Evolutionary conservation across 2,888 invertebrate genomes (phyloP).

Genomic region (Synergus gifuensis): DNA sequence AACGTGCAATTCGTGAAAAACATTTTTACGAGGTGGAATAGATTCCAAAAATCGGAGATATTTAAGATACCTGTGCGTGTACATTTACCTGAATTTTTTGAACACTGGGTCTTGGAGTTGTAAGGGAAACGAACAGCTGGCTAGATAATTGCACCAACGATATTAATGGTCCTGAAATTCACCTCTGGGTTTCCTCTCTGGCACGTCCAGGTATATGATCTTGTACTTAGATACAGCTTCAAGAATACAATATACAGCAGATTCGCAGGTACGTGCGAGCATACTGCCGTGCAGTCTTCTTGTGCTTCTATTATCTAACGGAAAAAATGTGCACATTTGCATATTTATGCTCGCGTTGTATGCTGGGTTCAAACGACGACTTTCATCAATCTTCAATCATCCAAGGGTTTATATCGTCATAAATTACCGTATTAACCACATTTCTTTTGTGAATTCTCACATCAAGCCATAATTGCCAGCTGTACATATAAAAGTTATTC

Average conservation of each 20-base stretch:
- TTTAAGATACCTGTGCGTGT: slow-evolving; percentile 7
- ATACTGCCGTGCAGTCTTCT: slow-evolving; percentile 44
- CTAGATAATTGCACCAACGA: slow-evolving; percentile 72
- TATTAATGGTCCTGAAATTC: slow-evolving; percentile 73
- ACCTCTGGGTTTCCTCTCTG: slow-evolving; percentile 55
- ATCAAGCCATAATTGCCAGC: neutral
- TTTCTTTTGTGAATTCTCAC: slow-evolving; percentile 6
- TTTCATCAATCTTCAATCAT: slow-evolving; percentile 34
- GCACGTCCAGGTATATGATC: slow-evolving; percentile 62
- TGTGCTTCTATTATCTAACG: slow-evolving; percentile 19
- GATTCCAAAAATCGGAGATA: neutral
- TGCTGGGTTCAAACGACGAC: neutral
- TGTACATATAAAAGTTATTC: neutral
- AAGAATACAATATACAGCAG: slow-evolving; percentile 51
- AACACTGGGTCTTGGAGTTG: slow-evolving; percentile 15
- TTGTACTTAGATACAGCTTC: slow-evolving; percentile 52
- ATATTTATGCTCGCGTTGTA: slow-evolving; percentile 2
- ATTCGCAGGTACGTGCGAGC: neutral
- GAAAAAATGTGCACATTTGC: slow-evolving; percentile 36
- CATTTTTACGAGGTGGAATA: neutral
- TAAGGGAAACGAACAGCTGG: slow-evolving; percentile 67
- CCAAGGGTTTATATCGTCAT: neutral
- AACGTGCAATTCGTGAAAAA: neutral
- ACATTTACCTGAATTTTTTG: neutral
- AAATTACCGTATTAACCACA: neutral